Conservation (phyloP, 2,113 vertebrate genomes). For the Aramus guarauna region DNA sequence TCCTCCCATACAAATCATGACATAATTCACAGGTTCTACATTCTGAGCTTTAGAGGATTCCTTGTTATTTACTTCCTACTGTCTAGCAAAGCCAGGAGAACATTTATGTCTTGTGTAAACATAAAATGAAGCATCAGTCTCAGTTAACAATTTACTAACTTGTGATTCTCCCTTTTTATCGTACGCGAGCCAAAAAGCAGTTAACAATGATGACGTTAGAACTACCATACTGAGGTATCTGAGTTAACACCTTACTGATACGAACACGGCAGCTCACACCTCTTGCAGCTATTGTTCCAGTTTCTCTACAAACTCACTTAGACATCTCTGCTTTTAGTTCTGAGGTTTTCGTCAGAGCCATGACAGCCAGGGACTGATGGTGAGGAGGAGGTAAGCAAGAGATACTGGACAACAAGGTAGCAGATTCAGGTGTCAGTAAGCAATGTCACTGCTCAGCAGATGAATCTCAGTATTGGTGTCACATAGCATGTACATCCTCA, state of each 20-base stretch:
- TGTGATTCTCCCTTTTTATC: neutral
- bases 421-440: neutral
- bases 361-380: neutral
- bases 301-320: neutral
- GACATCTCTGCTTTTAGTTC: neutral
- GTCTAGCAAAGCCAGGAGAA: neutral
- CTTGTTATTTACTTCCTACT: neutral
- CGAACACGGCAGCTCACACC: neutral
- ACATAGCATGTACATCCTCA: neutral
- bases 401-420: neutral
- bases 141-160: neutral
- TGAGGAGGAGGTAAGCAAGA: neutral
- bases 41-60: neutral
- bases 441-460: neutral
- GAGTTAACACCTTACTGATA: slow-evolving; percentile 15
- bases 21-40: neutral
- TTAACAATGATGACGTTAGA: neutral
- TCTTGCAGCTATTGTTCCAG: neutral
- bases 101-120: neutral
- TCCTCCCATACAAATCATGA: neutral
- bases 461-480: neutral
- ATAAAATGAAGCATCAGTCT: neutral
- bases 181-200: neutral
- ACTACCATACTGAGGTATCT: neutral
- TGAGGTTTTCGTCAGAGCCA: neutral